Evolutionary conservation across 2,113 vertebrate genomes (phyloP), one percentile per base, ranked within the genome.

Genomic region (Pipa parva): DNA sequence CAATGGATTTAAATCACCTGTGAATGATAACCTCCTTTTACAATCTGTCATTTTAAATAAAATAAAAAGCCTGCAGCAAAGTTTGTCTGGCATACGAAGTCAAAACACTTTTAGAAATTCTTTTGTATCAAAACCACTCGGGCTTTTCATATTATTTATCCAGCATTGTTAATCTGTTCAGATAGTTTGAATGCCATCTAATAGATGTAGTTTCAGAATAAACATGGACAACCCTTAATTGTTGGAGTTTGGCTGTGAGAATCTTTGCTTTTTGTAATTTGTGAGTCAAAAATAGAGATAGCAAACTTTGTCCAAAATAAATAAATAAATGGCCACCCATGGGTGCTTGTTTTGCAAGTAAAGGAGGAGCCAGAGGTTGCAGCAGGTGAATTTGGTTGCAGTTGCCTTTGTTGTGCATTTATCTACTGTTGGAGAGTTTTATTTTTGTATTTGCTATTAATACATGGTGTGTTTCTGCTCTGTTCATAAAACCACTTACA

Each of bases 1-100:
- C 88, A 88, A 87, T 89, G 81, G 81, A 80, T 88, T 77, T 85
- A 87, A 90, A 86, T 79, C 73, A 73, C 80, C 80, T 84, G 71
- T 60, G 79, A 79, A 65, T 80, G 76, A 77, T 33, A 73, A 74
- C 61, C 64, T 81, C 61, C 71, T 77, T 61, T 56, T 76, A 71
- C 79, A 80, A 83, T 80, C 82, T 85, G 81, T 81, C 81, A 79
- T 82, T 79, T 85, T 79, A 60, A 80, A 76, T 81, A 75, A 79
- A 66, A 78, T 73, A 68, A 57, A 74, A 78, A 77, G 71, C 82
- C 80, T 68, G 57, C 71, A 84, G 78, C 77, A 73, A 78, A 67
- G 67, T 74, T 72, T 74, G 69, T 66, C 74, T 73, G 60, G 58
- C 55, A 52, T 29, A 63, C 52, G 67, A 58, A 76, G 74, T 69